Evolutionary conservation across 2,797 vertebrate genomes (phyloP).

Genomic region (Dicrostonyx torquatus): DNA sequence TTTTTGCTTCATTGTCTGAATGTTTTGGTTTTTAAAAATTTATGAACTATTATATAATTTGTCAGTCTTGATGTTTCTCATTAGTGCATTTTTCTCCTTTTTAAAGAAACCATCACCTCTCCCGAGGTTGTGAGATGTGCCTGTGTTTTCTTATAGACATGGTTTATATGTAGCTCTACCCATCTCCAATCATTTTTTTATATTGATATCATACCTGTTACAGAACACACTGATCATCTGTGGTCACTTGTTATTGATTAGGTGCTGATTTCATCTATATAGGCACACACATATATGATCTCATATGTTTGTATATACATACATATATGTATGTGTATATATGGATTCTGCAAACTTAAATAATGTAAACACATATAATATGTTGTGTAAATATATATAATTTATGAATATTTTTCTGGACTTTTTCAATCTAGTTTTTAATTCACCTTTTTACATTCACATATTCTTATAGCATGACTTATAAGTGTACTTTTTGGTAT

Average conservation of each 20-base stretch:
- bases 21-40: background rate
- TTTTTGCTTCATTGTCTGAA: background rate
- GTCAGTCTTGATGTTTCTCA: slow-evolving; percentile 2
- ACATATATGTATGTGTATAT: background rate
- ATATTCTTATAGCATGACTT: background rate
- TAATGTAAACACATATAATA: background rate
- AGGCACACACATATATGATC: background rate
- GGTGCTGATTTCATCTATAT: background rate
- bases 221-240: background rate
- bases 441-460: background rate
- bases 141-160: slow-evolving; percentile 27
- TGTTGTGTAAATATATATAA: background rate
- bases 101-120: background rate
- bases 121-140: background rate
- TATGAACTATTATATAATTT: background rate
- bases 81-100: background rate
- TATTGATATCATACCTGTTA: background rate
- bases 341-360: background rate
- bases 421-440: background rate
- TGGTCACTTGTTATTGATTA: background rate
- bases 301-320: background rate
- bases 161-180: background rate
- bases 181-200: background rate
- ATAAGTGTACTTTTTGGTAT: background rate
- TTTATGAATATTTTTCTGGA: background rate